Evolutionary conservation across 2,113 vertebrate species (phyloP).

Genomic region (Saccopteryx leptura): DNA sequence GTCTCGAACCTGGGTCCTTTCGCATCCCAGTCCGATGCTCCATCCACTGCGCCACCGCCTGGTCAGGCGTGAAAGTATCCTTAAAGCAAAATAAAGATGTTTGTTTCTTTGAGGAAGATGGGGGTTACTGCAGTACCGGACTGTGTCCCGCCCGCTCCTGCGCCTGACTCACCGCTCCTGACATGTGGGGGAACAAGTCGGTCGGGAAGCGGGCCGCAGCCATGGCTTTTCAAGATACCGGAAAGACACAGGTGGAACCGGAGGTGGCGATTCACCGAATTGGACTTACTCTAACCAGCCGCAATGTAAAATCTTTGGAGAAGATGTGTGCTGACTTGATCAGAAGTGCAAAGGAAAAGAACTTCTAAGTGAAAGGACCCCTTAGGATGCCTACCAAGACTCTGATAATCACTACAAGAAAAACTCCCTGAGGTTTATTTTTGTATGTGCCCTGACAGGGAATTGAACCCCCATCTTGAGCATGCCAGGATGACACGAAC

Average conservation of each 20-base stretch:
- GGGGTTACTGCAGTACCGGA: neutral
- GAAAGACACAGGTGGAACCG: too few relatives aligned
- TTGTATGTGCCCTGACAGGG: too few relatives aligned
- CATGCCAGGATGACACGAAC: too few relatives aligned
- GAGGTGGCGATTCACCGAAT: neutral
- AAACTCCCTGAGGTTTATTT: neutral
- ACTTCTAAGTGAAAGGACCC: neutral
- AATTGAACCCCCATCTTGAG: too few relatives aligned
- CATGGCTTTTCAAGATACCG: neutral
- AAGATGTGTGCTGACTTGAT: neutral
- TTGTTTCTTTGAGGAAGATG: neutral
- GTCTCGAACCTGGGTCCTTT: too few relatives aligned
- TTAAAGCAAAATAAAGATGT: conserved; percentile 42
- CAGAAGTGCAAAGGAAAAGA: neutral
- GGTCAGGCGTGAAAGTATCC: neutral
- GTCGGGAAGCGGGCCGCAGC: neutral
- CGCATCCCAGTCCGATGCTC: too few relatives aligned
- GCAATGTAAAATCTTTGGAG: neutral
- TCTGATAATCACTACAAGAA: neutral
- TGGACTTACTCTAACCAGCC: neutral
- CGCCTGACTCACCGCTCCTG: neutral
- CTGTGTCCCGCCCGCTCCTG: neutral
- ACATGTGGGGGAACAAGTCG: neutral
- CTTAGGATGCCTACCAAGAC: too few relatives aligned
- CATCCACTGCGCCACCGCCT: too few relatives aligned